Evolutionary conservation across 1,140 invertebrate species (phyloP).

Genomic region (Vanessa atalanta): DNA sequence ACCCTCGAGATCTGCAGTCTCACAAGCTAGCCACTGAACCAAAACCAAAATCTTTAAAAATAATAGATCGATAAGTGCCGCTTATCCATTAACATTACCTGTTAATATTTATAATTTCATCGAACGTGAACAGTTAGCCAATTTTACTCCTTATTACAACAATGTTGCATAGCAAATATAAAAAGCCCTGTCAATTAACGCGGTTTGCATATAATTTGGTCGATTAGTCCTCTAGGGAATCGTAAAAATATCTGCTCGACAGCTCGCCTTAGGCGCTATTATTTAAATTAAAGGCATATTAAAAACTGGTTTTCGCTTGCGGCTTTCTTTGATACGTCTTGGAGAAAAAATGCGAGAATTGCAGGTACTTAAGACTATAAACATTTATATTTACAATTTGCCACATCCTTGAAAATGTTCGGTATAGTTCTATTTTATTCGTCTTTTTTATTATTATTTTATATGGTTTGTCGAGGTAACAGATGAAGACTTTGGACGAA

Average conservation of each 20-base stretch:
- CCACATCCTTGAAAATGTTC: constrained; percentile 6
- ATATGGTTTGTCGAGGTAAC: too few species aligned
- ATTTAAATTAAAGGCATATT: constrained; percentile 44
- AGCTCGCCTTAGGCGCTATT: constrained; percentile 37
- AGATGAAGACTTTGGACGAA: neutral
- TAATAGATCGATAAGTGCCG: too few species aligned
- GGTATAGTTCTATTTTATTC: neutral
- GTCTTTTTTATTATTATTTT: neutral
- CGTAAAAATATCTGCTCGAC: constrained; percentile 31
- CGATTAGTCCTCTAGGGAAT: constrained; percentile 32
- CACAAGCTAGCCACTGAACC: too few species aligned
- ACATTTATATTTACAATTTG: constrained; percentile 25
- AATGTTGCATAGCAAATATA: neutral
- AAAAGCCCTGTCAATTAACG: constrained; percentile 1
- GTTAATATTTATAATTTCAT: too few species aligned
- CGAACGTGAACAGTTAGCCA: too few species aligned
- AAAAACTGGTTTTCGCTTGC: constrained; percentile 45
- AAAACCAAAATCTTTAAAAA: too few species aligned
- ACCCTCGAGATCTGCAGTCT: too few species aligned
- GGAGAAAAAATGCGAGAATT: constrained; percentile 40
- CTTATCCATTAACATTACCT: too few species aligned
- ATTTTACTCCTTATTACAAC: neutral
- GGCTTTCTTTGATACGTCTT: constrained; percentile 46
- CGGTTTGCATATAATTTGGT: constrained; percentile 36
- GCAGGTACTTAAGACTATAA: constrained; percentile 29